These are phyloP conservation scores for Ceraclea dissimilis DNA, from an alignment of 2,888 invertebrate genomes.

Conservation along the genomic window DNA sequence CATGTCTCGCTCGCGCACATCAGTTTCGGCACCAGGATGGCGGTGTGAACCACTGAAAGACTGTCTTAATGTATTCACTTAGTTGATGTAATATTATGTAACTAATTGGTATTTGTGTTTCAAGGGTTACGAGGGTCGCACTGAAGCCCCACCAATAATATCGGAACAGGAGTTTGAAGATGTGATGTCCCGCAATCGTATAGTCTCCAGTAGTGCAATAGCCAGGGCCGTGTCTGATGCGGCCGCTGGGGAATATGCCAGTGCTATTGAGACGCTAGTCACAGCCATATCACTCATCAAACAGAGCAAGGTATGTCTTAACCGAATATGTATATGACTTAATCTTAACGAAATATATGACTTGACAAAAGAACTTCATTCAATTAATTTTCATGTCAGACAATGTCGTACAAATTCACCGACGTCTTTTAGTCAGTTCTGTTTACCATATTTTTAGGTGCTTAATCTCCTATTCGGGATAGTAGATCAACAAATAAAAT, in stretches of 20 bases:
- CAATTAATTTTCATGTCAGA: constrained; percentile 96
- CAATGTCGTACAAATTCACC: constrained; percentile 85
- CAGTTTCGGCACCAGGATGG: too few relatives aligned
- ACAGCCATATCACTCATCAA: constrained; percentile 98
- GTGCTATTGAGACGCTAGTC: constrained; percentile 96
- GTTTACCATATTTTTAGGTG: too few relatives aligned
- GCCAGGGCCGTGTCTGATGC: constrained; percentile 96
- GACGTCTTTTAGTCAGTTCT: too few relatives aligned
- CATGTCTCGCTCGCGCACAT: too few relatives aligned
- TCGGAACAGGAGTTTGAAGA: constrained; percentile 97
- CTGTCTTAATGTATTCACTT: too few relatives aligned
- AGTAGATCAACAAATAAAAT: too few relatives aligned
- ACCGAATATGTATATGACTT: too few relatives aligned
- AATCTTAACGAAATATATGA: constrained; percentile 34
- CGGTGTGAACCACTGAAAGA: too few relatives aligned
- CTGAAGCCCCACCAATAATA: constrained; percentile 36
- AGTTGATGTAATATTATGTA: too few relatives aligned
- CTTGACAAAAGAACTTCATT: constrained; percentile 96
- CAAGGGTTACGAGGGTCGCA: constrained; percentile 27
- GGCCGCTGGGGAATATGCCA: constrained; percentile 94
- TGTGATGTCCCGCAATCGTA: constrained; percentile 93
- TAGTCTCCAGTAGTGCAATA: constrained; percentile 96
- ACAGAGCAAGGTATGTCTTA: constrained; percentile 83
- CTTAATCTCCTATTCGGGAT: too few relatives aligned
- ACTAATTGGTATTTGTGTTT: neutral